Evolutionary conservation across 1,140 invertebrate genomes (phyloP), one percentile per base, ranked within the genome.

Genomic region (Coelopa frigida): DNA sequence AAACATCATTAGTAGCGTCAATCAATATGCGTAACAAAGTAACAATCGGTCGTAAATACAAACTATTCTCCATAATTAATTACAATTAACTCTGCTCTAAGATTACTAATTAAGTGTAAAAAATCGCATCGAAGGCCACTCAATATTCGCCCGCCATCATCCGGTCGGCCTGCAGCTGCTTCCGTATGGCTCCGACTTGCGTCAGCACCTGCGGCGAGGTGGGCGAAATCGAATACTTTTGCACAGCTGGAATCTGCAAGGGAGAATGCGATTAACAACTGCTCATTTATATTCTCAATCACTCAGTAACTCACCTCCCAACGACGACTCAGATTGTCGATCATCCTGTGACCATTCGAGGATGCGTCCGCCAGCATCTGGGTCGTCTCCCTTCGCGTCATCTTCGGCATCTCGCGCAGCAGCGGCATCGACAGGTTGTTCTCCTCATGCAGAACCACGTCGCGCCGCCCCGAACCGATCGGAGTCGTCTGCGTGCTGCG

Each of bases 321-420:
- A 18, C 58, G 52, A 27, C 57, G 54, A 20, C 59, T 58, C 8
- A 63, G 50, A 45, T 61, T 56, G 31, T 67, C 57, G 3, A 56
- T 61, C 46, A 50, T 54, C 0, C 48, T 48, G 31, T 51, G 45
- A 11, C 49, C 48, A 45, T 27, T 52, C 11, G 42, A 46, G 2
- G 41, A n/a, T 15, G 42, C n/a, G n/a, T n/a, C 15, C 6, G 12
- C 23, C 7, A 15, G 15, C 21, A 35, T 35, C 46, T 8, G 17
- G 5, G 46, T 22, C 2, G 38, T 39, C 17, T 66, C 60, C 31
- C 47, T 57, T 4, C 63, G 55, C 12, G 63, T 66, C 57, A 67
- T 67, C 50, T 64, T 67, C 4, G 63, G 63, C 60, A 67, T 65
- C 50, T 67, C 63, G 8, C 60, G 57, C 18, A 67, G 35, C n/a